Evolutionary conservation across 2,888 invertebrate genomes (phyloP), one percentile per base, ranked within the genome.

Genomic region (Eupeodes luniger): DNA sequence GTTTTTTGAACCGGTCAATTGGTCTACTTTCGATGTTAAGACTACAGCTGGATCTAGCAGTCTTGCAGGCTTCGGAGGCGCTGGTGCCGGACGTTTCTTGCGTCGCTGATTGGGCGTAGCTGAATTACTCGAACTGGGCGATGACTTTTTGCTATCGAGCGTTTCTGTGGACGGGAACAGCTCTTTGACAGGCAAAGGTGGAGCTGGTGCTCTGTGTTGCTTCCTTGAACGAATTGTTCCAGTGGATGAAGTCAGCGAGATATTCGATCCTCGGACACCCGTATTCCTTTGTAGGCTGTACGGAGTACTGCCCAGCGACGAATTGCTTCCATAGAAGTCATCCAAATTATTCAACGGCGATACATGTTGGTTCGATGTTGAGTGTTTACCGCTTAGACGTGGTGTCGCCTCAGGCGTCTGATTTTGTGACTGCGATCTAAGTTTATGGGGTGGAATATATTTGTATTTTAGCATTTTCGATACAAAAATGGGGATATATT

Each of bases 11-110:
- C 89, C 89, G 87, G 90, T 89, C 70, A 44, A 55, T 69, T 64
- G 84, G 12, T 85, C 89, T 78, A 66, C 89, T 83, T 72, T 85
- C 14, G 76, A 55, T 78, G 79, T 14, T 64, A 87, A 80, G 19
- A 81, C 76, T 59, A 72, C 44, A 77, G 85, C 67, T 79, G 78
- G 77, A 40, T 66, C 91, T 70, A 89, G 75, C 9, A 89, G 74
- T 51, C 89, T 81, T 14, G 90, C 90, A 5, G 91, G 91, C 64
- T 92, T 91, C 5, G 92, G 92, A n/a, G 92, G 92, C 34, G 92
- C 91, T 1, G 97, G 96, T 0, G 96, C 96, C 7, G 95, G 95
- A 62, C 95, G 95, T 81, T 95, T 94, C 92, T 96, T 96, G 77
- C 95, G 94, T 67, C 94, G 91, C 76, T 94, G 94, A 53, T 91